Percentiles rank a stretch among this genome's conserved stretches.
These are phyloP conservation scores for Oligia latruncula DNA, from an alignment of 2,888 invertebrate species.

Conservation along the genomic window DNA sequence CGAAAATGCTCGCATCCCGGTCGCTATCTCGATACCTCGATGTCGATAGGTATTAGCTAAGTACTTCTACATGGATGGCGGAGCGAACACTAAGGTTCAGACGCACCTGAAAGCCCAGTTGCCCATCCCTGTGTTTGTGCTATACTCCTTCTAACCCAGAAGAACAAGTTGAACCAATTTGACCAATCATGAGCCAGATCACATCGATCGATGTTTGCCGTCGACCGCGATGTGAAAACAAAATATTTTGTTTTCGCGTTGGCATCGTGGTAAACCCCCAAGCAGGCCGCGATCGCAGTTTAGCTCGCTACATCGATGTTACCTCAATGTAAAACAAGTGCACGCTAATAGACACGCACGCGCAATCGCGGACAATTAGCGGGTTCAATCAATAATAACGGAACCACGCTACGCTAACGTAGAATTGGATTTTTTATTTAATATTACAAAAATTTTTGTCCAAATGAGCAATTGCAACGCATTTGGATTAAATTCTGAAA, in stretches of 20 bases:
- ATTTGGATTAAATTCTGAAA: background rate
- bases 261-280: no score
- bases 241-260: no score
- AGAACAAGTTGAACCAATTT: background rate
- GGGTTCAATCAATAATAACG: background rate
- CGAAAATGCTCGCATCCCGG: background rate
- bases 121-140: background rate
- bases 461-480: background rate
- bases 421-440: background rate
- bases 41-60: background rate
- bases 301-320: background rate
- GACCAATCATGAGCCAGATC: background rate
- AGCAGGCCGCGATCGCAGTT: background rate
- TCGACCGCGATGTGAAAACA: background rate
- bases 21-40: background rate
- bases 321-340: background rate
- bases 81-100: background rate
- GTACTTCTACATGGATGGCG: background rate
- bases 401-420: background rate
- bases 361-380: background rate
- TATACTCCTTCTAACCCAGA: background rate
- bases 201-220: background rate
- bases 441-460: background rate
- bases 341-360: background rate
- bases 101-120: background rate